A percentile compares a stretch with the other conserved stretches of the same genome.
Conservation (phyloP, 2,888 invertebrate genomes). For the Lepidocyrtinus sp. region DNA sequence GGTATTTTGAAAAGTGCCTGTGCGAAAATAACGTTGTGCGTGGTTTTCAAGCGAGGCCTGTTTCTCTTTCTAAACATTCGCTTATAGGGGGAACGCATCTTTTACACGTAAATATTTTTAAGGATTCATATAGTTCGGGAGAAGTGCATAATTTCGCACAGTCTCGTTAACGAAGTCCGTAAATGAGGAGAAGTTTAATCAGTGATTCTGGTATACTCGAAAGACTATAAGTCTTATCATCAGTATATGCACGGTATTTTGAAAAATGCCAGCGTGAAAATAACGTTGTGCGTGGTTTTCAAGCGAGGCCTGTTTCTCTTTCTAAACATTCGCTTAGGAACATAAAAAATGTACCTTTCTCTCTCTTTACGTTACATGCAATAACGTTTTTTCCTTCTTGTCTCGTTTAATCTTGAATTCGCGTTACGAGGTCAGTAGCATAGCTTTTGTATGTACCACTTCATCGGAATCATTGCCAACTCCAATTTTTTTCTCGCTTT, state of each 20-base stretch:
- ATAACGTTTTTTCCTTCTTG: slow-evolving; percentile 17
- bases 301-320: slow-evolving; percentile 12
- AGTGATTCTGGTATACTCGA: slow-evolving; percentile 34
- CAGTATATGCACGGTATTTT: slow-evolving; percentile 48
- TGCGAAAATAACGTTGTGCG: slow-evolving; percentile 37
- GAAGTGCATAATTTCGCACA: slow-evolving; percentile 51
- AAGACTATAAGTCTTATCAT: slow-evolving; percentile 25
- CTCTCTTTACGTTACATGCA: slow-evolving; percentile 34
- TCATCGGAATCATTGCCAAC: slow-evolving; percentile 53
- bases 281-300: slow-evolving; percentile 33
- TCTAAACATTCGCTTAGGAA: slow-evolving; percentile 45
- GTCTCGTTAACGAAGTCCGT: slow-evolving; percentile 36
- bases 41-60: slow-evolving; percentile 22
- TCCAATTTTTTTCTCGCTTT: slow-evolving; percentile 29
- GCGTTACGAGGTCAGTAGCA: slow-evolving; percentile 59
- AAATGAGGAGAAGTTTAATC: no score
- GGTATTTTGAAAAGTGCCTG: slow-evolving; percentile 47
- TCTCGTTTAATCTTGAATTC: slow-evolving; percentile 51
- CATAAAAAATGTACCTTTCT: slow-evolving; percentile 51
- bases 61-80: slow-evolving; percentile 11
- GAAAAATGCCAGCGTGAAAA: slow-evolving; percentile 39
- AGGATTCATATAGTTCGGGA: slow-evolving; percentile 54
- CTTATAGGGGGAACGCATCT: slow-evolving; percentile 54
- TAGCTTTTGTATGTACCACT: slow-evolving; percentile 50
- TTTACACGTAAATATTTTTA: slow-evolving; percentile 59